phyloP scores from a whole-genome alignment of 2,113 vertebrate species.

The Gobio gobio region DNA sequence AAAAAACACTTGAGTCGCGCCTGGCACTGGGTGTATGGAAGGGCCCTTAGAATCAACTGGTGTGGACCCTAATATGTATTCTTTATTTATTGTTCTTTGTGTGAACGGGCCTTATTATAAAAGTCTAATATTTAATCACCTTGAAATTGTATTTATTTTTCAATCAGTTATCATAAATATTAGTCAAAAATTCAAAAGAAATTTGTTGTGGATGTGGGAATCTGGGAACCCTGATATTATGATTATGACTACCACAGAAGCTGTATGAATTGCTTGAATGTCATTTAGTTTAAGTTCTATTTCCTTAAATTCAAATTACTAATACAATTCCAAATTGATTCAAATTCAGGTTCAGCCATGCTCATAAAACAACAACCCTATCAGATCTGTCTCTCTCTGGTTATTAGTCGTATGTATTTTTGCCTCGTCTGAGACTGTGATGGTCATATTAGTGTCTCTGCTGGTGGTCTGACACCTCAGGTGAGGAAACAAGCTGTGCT shows the following conservation, averaged over 20 bases:
- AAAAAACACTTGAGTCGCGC: no score
- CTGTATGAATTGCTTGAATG: not conserved
- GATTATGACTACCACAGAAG: no score
- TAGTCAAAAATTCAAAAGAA: not conserved
- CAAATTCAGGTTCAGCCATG: not conserved
- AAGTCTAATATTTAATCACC: no score
- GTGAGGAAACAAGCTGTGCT: conserved; percentile 18
- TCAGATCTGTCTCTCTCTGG: not conserved
- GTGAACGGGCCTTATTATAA: no score
- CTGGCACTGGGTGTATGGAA: no score
- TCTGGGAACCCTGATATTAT: not conserved
- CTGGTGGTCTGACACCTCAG: conserved; percentile 2
- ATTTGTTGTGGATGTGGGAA: not conserved
- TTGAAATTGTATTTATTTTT: no score
- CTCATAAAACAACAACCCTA: not conserved
- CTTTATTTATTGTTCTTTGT: no score
- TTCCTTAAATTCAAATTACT: not conserved
- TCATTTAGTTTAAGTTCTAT: not conserved
- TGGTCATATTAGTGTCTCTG: not conserved
- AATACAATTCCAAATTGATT: not conserved
- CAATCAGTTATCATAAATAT: not conserved
- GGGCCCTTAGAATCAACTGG: no score
- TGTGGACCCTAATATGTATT: no score
- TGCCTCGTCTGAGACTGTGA: not conserved
- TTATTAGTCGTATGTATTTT: not conserved